Evolutionary conservation across 2,888 invertebrate species (phyloP).

Genomic region (Pristionchus maxplancki): DNA sequence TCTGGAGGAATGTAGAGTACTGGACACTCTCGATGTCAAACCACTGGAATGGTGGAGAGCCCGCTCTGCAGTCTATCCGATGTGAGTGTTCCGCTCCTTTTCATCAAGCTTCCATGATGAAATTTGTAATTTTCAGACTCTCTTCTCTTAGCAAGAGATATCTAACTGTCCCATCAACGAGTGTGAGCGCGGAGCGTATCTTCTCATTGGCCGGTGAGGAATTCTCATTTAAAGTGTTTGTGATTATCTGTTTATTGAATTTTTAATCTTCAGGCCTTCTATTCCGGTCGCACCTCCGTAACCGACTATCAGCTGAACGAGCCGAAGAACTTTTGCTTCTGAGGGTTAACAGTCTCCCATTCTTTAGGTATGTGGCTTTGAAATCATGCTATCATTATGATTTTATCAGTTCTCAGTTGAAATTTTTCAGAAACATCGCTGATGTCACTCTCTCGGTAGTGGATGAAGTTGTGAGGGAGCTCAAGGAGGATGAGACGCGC

Average conservation of each 20-base stretch:
- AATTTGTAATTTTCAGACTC: not conserved
- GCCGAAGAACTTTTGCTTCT: not conserved
- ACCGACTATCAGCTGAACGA: not conserved
- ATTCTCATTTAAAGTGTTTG: not conserved
- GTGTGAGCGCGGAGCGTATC: not conserved
- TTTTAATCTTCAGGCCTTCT: not conserved
- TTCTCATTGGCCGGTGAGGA: not conserved
- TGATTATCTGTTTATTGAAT: not conserved
- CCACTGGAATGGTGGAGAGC: not conserved
- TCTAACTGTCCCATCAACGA: not conserved
- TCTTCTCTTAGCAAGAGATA: not conserved
- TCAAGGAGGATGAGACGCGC: not conserved
- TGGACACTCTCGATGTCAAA: not conserved
- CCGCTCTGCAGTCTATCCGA: not conserved
- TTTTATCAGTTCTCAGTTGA: too few relatives aligned
- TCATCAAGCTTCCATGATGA: not conserved
- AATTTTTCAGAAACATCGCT: not conserved
- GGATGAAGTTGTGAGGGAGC: not conserved
- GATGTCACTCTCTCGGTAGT: not conserved
- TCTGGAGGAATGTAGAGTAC: not conserved
- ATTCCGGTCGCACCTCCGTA: not conserved
- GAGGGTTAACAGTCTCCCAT: not conserved
- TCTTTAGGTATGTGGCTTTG: not conserved
- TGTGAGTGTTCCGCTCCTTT: not conserved
- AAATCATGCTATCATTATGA: too few relatives aligned